Evolutionary conservation across 2,888 invertebrate genomes (phyloP), one percentile per base, ranked within the genome.

Genomic region (Trisateles emortualis): DNA sequence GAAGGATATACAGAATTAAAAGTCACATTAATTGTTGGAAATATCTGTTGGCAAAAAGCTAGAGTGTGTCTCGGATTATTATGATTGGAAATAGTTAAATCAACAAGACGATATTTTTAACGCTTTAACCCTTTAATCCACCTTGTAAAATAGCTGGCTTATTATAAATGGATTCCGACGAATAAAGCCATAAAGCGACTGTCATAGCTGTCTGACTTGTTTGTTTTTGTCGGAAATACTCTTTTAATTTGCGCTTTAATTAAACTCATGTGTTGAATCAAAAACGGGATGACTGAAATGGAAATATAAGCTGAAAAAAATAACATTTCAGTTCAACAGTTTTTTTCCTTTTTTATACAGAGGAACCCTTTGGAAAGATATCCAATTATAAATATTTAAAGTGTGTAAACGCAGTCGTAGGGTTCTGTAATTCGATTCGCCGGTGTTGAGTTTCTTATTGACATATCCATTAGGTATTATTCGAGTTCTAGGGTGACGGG

Each of bases 371-470:
- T 65, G 70, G 69, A 68, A 73, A 68, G 63, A 70, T 75, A 79
- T 81, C 74, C 82, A 86, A 85, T 88, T 87, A 87, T 89, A 88
- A 87, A 89, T 86, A 87, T 88, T 87, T 83, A 85, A 86, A 84
- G 79, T 81, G 83, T 79, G 74, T 81, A 78, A 79, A 81, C 75
- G 74, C 77, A 75, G 74, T 72, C 63, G 73, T 79, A 74, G 83
- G 83, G 79, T 72, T 73, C 73, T 71, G 90, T 89, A 86, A 90
- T 84, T 84, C 79, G 81, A 90, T 86, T 87, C 88, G 72, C 58
- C 69, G 77, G 87, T 84, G 78, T 90, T 75, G 80, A 79, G 81
- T 90, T 90, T 84, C 90, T 78, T 90, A 91, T 90, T 91, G 90
- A 91, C 90, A 83, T 79, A 86, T 83, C 90, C 91, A 91, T 91